These are phyloP conservation scores for Apostichopus leukothele DNA, from an alignment of 53 echinoderm and acorn worm genomes.

Conservation along the genomic window DNA sequence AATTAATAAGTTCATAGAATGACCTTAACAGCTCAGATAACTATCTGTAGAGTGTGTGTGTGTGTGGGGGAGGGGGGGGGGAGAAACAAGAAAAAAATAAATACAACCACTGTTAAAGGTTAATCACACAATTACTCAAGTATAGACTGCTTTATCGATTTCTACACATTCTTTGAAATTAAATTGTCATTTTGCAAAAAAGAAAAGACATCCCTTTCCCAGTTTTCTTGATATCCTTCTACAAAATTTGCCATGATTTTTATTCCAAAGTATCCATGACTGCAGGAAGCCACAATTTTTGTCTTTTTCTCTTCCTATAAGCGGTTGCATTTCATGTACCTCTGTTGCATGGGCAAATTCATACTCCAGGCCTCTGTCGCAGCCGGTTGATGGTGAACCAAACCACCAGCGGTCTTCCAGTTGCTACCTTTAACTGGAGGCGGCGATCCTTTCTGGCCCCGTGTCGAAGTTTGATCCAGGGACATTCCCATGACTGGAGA, in stretches of 20 bases:
- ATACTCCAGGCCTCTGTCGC: not conserved
- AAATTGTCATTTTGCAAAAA: too few relatives aligned
- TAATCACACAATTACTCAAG: too few relatives aligned
- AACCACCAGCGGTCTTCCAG: not conserved
- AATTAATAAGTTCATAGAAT: too few relatives aligned
- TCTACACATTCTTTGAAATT: too few relatives aligned
- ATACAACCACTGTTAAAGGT: not conserved
- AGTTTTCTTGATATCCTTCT: not conserved
- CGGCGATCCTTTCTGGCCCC: not conserved
- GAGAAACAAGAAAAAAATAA: too few relatives aligned
- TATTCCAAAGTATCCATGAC: not conserved
- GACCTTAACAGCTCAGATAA: too few relatives aligned
- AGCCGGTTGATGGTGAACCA: not conserved
- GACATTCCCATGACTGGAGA: constrained; percentile 47
- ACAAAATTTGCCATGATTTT: not conserved
- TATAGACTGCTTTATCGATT: too few relatives aligned
- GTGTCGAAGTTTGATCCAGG: not conserved
- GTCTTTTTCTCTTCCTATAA: not conserved
- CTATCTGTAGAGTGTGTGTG: too few relatives aligned
- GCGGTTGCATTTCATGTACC: not conserved
- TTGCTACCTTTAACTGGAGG: not conserved
- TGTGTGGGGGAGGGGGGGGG: too few relatives aligned
- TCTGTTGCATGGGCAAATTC: constrained; percentile 5
- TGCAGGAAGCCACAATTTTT: not conserved
- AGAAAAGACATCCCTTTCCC: too few relatives aligned